Conservation (phyloP, 2,113 vertebrate species). For the Clarias gariepinus region DNA sequence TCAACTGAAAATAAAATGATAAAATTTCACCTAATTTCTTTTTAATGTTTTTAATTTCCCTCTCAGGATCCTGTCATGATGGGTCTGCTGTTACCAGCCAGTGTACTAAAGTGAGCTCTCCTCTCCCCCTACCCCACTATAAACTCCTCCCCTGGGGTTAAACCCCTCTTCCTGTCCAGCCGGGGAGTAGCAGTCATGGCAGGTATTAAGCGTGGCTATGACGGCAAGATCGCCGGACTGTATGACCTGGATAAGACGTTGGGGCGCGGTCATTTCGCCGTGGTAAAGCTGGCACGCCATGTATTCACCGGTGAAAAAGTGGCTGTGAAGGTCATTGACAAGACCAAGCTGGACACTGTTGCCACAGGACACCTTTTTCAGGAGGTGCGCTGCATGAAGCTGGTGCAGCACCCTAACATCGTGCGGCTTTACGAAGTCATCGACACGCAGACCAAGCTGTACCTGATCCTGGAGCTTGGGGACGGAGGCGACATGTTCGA, state of each 20-base stretch:
- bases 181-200: conserved; percentile 85
- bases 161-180: conserved; percentile 55
- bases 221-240: conserved; percentile 95
- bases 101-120: conserved; percentile 37
- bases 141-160: conserved; percentile 37
- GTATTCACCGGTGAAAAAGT: conserved; percentile 98
- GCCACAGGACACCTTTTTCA: conserved; percentile 97
- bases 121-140: neutral
- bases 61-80: conserved; percentile 36
- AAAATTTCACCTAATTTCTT: neutral
- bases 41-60: neutral
- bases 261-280: conserved; percentile 95
- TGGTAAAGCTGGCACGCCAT: conserved; percentile 95
- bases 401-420: conserved; percentile 97
- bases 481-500: conserved; percentile 98
- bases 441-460: conserved; percentile 97
- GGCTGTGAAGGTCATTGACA: conserved; percentile 98
- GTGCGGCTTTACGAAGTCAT: conserved; percentile 97
- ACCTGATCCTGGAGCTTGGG: conserved; percentile 94
- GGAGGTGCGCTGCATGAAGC: conserved; percentile 97
- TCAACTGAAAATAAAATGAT: neutral
- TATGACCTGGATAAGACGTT: conserved; percentile 98
- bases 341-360: conserved; percentile 92
- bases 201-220: conserved; percentile 95
- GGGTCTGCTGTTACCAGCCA: conserved; percentile 36